These are phyloP conservation scores for Trinorchestia longiramus DNA, from an alignment of 1,140 invertebrate species.

Conservation along the genomic window DNA sequence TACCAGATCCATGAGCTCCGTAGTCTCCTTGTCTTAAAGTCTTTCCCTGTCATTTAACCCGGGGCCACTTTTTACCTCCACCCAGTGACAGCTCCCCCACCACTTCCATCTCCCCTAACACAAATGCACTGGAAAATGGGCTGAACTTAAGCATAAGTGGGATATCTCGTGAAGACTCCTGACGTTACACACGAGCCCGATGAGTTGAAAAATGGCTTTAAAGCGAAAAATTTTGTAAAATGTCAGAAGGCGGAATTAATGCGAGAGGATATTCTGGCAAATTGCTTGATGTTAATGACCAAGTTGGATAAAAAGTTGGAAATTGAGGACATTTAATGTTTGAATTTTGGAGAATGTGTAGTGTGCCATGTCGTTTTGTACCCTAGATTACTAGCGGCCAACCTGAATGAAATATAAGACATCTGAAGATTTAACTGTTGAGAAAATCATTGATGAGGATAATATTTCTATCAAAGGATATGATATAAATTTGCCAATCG, in stretches of 20 bases:
- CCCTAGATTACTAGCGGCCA: neutral
- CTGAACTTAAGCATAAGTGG: neutral
- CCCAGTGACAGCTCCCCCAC: neutral
- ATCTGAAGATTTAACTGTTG: neutral
- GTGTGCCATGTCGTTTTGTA: neutral
- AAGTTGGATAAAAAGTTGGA: neutral
- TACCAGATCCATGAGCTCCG: neutral
- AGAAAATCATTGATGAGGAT: neutral
- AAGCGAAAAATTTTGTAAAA: neutral
- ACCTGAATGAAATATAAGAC: neutral
- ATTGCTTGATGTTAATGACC: neutral
- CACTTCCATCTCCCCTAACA: neutral
- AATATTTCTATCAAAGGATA: neutral
- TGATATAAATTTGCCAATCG: neutral
- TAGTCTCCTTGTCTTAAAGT: neutral
- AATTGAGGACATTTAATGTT: neutral
- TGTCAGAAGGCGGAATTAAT: neutral
- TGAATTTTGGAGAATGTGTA: neutral
- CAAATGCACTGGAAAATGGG: slow-evolving; percentile 6
- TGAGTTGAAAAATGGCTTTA: neutral
- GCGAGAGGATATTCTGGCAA: neutral
- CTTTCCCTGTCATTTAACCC: neutral
- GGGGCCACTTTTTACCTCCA: neutral
- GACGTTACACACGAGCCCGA: neutral
- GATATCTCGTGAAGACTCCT: neutral